Conservation (phyloP, 2,888 invertebrate genomes). For the Blastobasis lacticolella region DNA sequence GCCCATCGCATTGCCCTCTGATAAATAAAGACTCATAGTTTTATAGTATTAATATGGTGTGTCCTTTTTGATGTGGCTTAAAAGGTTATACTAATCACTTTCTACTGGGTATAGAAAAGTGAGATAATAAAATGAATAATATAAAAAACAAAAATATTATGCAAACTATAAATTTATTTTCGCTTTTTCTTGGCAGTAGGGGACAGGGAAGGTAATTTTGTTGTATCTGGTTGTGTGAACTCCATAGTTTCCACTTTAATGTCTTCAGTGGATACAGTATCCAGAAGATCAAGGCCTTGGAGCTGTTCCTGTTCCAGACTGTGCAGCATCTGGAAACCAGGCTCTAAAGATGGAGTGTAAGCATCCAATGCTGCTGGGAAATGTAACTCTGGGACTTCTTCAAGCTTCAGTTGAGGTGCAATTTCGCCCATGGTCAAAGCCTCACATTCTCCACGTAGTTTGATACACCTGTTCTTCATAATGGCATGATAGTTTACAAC, state of each 20-base stretch:
- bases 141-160: constrained; percentile 7
- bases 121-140: not conserved
- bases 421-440: constrained; percentile 46
- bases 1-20: no score
- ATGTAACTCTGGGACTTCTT: constrained; percentile 70
- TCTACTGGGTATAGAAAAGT: no score
- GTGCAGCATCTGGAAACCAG: constrained; percentile 79
- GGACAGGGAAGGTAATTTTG: constrained; percentile 46
- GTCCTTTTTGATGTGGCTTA: no score
- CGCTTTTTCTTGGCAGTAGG: constrained; percentile 62
- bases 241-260: constrained; percentile 62
- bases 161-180: constrained; percentile 34
- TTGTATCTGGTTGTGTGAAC: constrained; percentile 49
- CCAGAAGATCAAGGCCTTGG: constrained; percentile 57
- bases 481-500: constrained; percentile 55
- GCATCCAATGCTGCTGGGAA: constrained; percentile 68
- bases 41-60: no score
- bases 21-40: no score
- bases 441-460: constrained; percentile 44
- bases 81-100: no score
- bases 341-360: constrained; percentile 74
- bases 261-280: constrained; percentile 52
- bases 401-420: constrained; percentile 54
- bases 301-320: constrained; percentile 76
- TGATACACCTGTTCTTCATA: constrained; percentile 46